Conservation (phyloP, 1,140 invertebrate genomes). For the Neotoxoptera formosana region DNA sequence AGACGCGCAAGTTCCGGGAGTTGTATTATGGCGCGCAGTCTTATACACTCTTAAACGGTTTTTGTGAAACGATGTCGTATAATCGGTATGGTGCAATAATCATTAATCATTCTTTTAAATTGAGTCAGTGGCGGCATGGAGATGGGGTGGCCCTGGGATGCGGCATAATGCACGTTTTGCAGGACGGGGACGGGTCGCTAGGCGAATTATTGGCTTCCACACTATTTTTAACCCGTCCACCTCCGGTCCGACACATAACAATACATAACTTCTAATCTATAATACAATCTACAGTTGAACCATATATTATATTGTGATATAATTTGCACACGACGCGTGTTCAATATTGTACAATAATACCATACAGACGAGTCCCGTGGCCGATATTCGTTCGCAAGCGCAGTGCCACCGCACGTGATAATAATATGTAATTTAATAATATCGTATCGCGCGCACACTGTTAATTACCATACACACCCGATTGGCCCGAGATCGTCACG, state of each 20-base stretch:
- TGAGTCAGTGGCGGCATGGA: not conserved
- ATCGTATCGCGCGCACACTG: too few relatives aligned
- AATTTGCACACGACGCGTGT: not conserved
- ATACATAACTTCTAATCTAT: constrained; percentile 11
- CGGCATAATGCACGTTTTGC: not conserved
- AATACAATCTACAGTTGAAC: not conserved
- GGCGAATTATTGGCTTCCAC: not conserved
- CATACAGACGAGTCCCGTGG: not conserved
- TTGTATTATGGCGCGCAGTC: not conserved
- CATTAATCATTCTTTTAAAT: constrained; percentile 14
- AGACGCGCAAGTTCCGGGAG: not conserved
- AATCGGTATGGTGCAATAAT: not conserved
- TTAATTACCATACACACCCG: not conserved
- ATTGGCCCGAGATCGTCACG: not conserved
- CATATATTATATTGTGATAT: not conserved
- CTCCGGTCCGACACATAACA: not conserved
- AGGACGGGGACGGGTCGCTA: not conserved
- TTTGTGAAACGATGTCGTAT: not conserved
- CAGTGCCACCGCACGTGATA: not conserved
- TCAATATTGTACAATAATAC: not conserved
- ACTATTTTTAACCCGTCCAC: not conserved
- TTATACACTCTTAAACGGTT: not conserved
- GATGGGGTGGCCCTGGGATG: not conserved
- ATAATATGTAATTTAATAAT: not conserved
- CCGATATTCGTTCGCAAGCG: not conserved